A percentile compares a stretch with the other conserved stretches of the same genome.
These are phyloP conservation scores for Emydocephalus ijimae DNA, from an alignment of 2,113 vertebrate species.

Conservation along the genomic window DNA sequence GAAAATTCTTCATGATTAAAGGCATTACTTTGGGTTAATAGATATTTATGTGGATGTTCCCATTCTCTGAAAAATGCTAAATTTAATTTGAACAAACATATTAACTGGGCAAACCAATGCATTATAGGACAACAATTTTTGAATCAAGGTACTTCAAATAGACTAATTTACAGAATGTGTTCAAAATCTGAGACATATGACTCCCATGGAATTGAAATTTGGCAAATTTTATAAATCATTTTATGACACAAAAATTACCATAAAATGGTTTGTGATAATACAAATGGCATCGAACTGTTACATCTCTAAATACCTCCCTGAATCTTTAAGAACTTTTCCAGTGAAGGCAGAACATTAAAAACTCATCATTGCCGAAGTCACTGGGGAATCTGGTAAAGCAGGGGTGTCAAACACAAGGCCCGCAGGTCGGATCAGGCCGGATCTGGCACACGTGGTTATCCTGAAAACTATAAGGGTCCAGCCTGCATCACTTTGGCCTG, in stretches of 20 bases:
- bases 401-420: no score
- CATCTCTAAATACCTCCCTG: not conserved
- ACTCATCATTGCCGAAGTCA: not conserved
- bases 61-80: not conserved
- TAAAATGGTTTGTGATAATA: not conserved
- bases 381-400: not conserved
- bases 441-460: no score
- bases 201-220: not conserved
- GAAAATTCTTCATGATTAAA: not conserved
- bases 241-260: not conserved
- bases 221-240: not conserved
- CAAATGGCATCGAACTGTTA: not conserved
- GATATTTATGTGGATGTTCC: not conserved
- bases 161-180: not conserved
- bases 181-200: not conserved
- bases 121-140: not conserved
- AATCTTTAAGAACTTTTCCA: not conserved
- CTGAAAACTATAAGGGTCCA: no score
- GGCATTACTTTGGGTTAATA: not conserved
- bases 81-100: not conserved
- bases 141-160: not conserved
- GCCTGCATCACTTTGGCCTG: no score
- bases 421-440: no score
- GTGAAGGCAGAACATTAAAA: not conserved
- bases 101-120: not conserved